Base-by-base conservation (phyloP, 1,140 invertebrate genomes). In the Bombus turneri region DNA sequence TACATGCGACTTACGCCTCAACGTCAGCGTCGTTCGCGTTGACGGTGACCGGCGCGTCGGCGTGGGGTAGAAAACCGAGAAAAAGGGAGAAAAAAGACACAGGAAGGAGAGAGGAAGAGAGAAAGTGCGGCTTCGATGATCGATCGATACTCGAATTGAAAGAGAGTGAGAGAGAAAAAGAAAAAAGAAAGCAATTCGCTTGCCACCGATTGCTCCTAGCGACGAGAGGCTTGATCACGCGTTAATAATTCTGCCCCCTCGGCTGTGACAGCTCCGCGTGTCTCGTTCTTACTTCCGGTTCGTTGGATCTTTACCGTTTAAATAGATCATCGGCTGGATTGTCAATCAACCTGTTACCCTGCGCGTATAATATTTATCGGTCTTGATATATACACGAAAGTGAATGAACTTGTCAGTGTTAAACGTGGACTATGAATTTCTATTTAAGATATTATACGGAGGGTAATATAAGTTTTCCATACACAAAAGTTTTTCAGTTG, bases 1-100 rank as follows among this genome's bases (percentile, higher is more conserved):
- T 86, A 80, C 86, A 86, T 86, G 77, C 86, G 89, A 90, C 86
- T 90, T 90, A 90, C 80, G 88, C 81, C 76, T 74, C 39, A 82
- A 89, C 87, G 85, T 86, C 87, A 78, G 79, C 87, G 69, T 83
- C 86, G 79, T 34, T 66, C 71, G 41, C 69, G 81, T 41, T 39
- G 68, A 66, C 43, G 72, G 80, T 62, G 75, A 28, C 39, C n/a
- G 74, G 53, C 47, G 31, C n/a, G 47, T 53, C 18, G 31, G 76
- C 34, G 41, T 13, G 31, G 31, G 37, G 31, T 53, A 37, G 64
- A 77, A 87, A 86, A 66, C 28, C 3, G 6, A 0, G 13, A 31
- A n/a, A n/a, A n/a, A 37, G 47, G 22, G 68, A 43, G 39, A 39
- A 34, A 66, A 43, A 59, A 64, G 18, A 18, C 1, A 8, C 9